Evolutionary conservation across 2,888 invertebrate genomes (phyloP).

Genomic region (Nephrotoma flavescens): DNA sequence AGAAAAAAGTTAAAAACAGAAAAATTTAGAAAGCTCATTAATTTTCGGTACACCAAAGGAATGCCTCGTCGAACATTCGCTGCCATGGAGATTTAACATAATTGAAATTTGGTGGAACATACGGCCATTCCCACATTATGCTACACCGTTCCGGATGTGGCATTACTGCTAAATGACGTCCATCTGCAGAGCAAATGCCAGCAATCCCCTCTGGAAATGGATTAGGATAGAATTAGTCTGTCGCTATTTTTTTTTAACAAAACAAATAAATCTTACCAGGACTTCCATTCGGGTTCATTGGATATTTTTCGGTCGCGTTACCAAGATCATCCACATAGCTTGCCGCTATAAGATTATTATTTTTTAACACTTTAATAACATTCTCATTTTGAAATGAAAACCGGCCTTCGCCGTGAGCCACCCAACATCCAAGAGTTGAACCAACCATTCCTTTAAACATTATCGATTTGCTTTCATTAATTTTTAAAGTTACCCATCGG

Average conservation of each 20-base stretch:
- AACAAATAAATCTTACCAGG: conserved; percentile 32
- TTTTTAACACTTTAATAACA: conserved; percentile 36
- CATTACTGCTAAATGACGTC: conserved; percentile 94
- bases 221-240: not conserved
- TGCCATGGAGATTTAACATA: conserved; percentile 74
- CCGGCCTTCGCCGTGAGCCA: conserved; percentile 90
- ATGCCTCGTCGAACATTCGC: conserved; percentile 81
- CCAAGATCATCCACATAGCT: conserved; percentile 74
- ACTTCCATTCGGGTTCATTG: conserved; percentile 92
- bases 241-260: conserved; percentile 3
- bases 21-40: not conserved
- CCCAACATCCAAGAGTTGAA: conserved; percentile 87
- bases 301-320: conserved; percentile 63
- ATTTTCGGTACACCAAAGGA: conserved; percentile 41
- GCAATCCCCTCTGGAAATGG: conserved; percentile 57
- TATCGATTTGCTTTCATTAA: conserved; percentile 48
- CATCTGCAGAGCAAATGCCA: conserved; percentile 76
- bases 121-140: conserved; percentile 82
- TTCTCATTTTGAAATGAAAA: conserved; percentile 42
- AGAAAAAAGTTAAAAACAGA: conserved; percentile 8
- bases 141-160: conserved; percentile 94
- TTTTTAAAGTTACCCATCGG: conserved; percentile 61
- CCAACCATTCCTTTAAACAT: conserved; percentile 85
- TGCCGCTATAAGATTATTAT: conserved; percentile 54
- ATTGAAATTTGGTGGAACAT: conserved; percentile 38